These are phyloP conservation scores for Condylura cristata DNA, from an alignment of 2,113 vertebrate genomes.

Conservation along the genomic window DNA sequence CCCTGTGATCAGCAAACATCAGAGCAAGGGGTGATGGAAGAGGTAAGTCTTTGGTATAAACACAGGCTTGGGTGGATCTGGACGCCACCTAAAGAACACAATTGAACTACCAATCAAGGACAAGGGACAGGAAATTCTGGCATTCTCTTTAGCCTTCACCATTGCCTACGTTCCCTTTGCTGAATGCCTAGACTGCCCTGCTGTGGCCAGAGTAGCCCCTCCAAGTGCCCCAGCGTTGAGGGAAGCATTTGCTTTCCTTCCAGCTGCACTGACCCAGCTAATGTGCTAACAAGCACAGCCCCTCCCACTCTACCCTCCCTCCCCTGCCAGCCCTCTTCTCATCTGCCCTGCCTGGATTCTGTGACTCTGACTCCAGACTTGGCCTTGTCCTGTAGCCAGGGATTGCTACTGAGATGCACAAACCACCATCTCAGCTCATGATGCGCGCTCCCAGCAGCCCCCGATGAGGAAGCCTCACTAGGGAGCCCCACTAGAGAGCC, in stretches of 20 bases:
- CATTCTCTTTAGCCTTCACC: not conserved
- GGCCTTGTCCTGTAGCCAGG: not conserved
- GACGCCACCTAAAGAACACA: not conserved
- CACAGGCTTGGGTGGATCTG: not conserved
- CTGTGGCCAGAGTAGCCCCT: not conserved
- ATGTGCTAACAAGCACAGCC: rapidly evolving
- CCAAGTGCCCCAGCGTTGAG: not conserved
- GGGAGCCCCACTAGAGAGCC: not conserved
- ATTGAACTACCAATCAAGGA: not conserved
- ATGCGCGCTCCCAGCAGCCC: not conserved
- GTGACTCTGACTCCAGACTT: not conserved
- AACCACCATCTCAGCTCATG: not conserved
- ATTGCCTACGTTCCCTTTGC: not conserved
- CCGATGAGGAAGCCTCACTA: not conserved
- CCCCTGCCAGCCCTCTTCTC: not conserved
- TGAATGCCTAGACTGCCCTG: not conserved
- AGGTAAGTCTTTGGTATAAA: not conserved
- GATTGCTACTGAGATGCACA: not conserved
- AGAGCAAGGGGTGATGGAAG: not conserved
- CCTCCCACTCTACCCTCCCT: not conserved
- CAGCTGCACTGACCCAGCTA: not conserved
- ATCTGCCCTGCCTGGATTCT: not conserved
- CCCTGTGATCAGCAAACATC: not conserved
- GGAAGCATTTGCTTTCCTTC: not conserved
- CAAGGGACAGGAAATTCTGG: not conserved